Evolutionary conservation across 2,113 vertebrate species (phyloP), one percentile per base, ranked within the genome.

Genomic region (Micromys minutus): DNA sequence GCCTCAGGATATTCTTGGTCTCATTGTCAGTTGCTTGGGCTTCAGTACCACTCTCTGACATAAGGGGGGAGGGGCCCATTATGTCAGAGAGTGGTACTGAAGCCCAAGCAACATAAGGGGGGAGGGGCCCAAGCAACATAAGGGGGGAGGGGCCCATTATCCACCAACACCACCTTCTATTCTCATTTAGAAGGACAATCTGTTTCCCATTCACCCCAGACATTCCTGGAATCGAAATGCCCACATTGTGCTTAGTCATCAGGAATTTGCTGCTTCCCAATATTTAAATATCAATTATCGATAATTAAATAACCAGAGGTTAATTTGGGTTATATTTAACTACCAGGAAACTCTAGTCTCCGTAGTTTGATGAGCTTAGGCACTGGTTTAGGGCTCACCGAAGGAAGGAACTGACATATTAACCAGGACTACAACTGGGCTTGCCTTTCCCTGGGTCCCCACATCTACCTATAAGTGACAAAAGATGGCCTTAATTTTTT

Each of bases 141-240:
- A n/a, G n/a, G n/a, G n/a, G 29, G 90, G 16, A 13, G 79, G 91
- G 2, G 83, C 65, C 57, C 90, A 8, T 67, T 92, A 85, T 39
- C 52, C 67, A 63, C n/a, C 26, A 55, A 16, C 76, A 39, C n/a
- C 26, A 34, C n/a, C 57, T 79, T 96, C 52, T 63, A 10, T 75
- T 91, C 67, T 87, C 83, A 91, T 55, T 74, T 72, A 57, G 87
- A 94, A 95, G 75, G 72, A 91, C 36, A 91, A 84, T 57, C 17
- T 89, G 36, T 65, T 63, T 85, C 61, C n/a, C 12, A 76, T 34
- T 22, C 24, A 80, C 67, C 17, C 24, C 11, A 90, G 80, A 57
- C 21, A 74, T 94, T 94, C 84, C 92, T 89, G 87, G 57, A 90
- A 72, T 74, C 19, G 45, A 94, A 89, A 95, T 85, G n/a, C 80